Base-by-base conservation (phyloP, 1,140 invertebrate genomes). In the Papilio polytes region DNA sequence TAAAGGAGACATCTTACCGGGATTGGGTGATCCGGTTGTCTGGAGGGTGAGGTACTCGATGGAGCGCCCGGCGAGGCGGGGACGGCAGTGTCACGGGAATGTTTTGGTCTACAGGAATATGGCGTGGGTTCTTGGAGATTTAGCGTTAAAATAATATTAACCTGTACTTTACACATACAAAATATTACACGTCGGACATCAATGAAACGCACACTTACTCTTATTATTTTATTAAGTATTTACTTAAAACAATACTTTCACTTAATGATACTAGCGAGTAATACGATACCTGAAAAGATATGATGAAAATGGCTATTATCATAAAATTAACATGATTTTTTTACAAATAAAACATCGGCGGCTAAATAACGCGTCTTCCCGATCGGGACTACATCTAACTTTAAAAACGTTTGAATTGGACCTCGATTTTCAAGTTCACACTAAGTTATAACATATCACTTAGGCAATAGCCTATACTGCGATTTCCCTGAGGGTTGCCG, bases 311-410 rank as follows among this genome's bases (percentile, higher is more conserved):
- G 78, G 89, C 84, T 89, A 91, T 88, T 90, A 89, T 89, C 88
- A 92, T 94, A 93, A 91, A 92, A 92, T 90, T 93, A 94, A 93
- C 93, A 94, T 94, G 93, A 95, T 94, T 95, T 48, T 93, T 86
- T 89, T 92, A 91, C 88, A 91, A 91, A 91, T 31, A 87, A 84
- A 84, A 88, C 85, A 90, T 86, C 88, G 86, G 86, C 88, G 89
- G 87, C 87, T 87, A 90, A 90, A 90, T 84, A 89, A 90, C 86
- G 80, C 86, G 85, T 85, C 82, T 84, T 87, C 86, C 85, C 86
- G 88, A 87, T 84, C 82, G 90, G 87, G 87, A 87, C 88, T 92
- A 93, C 85, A 82, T 87, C 88, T 90, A 90, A 86, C 81, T 87
- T 88, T 90, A 90, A 87, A 91, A 92, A 92, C 89, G 89, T 89